A percentile compares a stretch with the other conserved stretches of the same genome.
Conservation (phyloP, 2,113 vertebrate genomes). For the Fulica atra region DNA sequence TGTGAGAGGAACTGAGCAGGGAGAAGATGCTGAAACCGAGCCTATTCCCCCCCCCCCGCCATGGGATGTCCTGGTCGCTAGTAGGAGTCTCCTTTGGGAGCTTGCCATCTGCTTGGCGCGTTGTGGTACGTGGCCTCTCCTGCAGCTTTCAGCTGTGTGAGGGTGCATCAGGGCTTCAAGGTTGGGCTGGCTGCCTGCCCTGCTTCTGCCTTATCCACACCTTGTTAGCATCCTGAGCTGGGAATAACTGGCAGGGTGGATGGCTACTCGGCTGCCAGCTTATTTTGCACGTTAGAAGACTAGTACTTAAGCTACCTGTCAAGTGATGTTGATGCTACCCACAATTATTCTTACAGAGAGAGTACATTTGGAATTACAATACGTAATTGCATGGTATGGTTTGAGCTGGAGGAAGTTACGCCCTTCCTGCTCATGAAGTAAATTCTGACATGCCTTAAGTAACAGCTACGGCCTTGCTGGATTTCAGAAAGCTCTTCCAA, state of each 20-base stretch:
- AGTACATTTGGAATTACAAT: neutral
- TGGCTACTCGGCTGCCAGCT: neutral
- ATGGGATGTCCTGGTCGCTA: neutral
- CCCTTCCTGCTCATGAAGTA: neutral
- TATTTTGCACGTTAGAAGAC: neutral
- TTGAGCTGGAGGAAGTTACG: neutral
- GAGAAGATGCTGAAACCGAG: neutral
- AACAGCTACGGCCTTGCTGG: neutral
- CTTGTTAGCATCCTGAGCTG: neutral
- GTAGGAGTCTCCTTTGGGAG: neutral
- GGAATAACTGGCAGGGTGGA: neutral
- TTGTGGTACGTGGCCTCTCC: neutral
- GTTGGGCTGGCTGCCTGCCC: neutral
- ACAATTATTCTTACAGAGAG: neutral
- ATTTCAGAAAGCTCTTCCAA: neutral
- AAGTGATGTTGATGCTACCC: neutral
- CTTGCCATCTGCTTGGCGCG: neutral
- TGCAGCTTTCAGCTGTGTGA: neutral
- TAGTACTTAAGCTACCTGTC: neutral
- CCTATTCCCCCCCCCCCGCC: rapidly evolving
- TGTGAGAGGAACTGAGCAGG: neutral
- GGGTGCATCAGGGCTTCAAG: neutral
- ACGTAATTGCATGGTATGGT: neutral
- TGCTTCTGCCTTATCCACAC: neutral
- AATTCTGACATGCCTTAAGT: neutral